Base-by-base conservation (phyloP, 2,113 vertebrate species). In the Carlito syrichta region DNA sequence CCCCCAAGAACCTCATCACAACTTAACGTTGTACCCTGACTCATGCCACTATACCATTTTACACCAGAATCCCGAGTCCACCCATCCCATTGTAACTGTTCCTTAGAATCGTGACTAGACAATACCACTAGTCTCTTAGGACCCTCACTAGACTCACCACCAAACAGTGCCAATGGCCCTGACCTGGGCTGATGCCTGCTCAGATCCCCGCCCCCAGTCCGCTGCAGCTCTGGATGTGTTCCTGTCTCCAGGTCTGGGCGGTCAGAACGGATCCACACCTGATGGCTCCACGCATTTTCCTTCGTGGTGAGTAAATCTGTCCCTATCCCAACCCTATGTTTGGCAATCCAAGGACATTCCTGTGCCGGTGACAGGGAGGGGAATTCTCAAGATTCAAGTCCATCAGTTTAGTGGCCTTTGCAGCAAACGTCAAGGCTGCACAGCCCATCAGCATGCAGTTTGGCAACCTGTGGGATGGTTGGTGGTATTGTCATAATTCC, bases 251-350 rank as follows among this genome's bases (percentile, higher is more conserved):
- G 99, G 99, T 79, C 97, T 98, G 62, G 99, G 99, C 56, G 98
- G 99, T 62, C 99, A 99, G 97, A 99, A 99, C 58, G 99, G 99
- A 89, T 99, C 99, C 10, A 99, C 99, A 54, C 99, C 99, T 43
- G 99, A 99, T 74, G 98, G 98, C 62, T 98, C 99, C 35, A 98
- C 99, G 43, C 98, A 98, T 96, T 98, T 98, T 60, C 97, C 99
- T 69, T 97, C 98, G 68, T 99, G 99, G 99, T 99, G 98, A 97
- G 99, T 97, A 95, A 84, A 94, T 94, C 81, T 92, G 54, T 66
- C 62, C 43, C 62, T 82, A 84, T 16, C 32, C 17, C 30, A 86
- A 45, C 40, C 50, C 79, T 50, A 45, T 38, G 52, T 25, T 84
- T 95, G 30, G 68, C 63, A 77, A 52, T 35, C 43, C 86, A 84